phyloP scores from a whole-genome alignment of 2,797 vertebrate species.

The Melanotaenia maccullochi region DNA sequence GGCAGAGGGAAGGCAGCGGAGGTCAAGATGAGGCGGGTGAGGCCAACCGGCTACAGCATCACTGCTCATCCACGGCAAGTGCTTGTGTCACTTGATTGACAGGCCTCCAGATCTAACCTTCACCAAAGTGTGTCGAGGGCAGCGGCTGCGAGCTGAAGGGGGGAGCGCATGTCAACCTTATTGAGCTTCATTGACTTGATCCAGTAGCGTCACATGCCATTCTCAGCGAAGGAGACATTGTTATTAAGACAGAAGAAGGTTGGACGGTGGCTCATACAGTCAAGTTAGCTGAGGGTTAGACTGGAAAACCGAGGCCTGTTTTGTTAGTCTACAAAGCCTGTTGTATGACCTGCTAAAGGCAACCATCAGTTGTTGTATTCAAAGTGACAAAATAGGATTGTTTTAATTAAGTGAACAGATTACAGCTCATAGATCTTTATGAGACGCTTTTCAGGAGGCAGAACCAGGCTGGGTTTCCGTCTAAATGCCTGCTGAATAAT shows the following conservation, averaged over 20 bases:
- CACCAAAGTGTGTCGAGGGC: slow-evolving; percentile 76
- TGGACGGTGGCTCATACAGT: slow-evolving; percentile 25
- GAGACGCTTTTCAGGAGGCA: no score
- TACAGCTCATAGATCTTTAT: background rate
- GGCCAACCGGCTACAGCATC: slow-evolving; percentile 56
- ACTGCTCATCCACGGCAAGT: slow-evolving; percentile 67
- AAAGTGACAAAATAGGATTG: background rate
- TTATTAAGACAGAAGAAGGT: slow-evolving; percentile 40
- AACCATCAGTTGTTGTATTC: background rate
- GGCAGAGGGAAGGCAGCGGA: slow-evolving; percentile 47
- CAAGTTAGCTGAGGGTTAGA: slow-evolving; percentile 10
- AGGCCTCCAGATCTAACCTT: slow-evolving; percentile 79
- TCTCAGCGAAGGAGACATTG: slow-evolving; percentile 45
- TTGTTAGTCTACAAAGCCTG: background rate
- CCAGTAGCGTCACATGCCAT: slow-evolving; percentile 69
- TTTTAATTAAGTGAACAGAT: background rate
- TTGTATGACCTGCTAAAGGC: background rate
- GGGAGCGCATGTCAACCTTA: slow-evolving; percentile 72
- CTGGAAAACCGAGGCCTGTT: background rate
- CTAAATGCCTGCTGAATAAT: background rate
- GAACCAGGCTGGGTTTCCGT: no score
- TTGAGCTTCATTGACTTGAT: slow-evolving; percentile 71
- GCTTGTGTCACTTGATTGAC: slow-evolving; percentile 81
- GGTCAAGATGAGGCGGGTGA: slow-evolving; percentile 50
- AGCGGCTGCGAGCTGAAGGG: slow-evolving; percentile 62